phyloP scores from a whole-genome alignment of 2,113 vertebrate genomes.

The Pyrgilauda ruficollis region DNA sequence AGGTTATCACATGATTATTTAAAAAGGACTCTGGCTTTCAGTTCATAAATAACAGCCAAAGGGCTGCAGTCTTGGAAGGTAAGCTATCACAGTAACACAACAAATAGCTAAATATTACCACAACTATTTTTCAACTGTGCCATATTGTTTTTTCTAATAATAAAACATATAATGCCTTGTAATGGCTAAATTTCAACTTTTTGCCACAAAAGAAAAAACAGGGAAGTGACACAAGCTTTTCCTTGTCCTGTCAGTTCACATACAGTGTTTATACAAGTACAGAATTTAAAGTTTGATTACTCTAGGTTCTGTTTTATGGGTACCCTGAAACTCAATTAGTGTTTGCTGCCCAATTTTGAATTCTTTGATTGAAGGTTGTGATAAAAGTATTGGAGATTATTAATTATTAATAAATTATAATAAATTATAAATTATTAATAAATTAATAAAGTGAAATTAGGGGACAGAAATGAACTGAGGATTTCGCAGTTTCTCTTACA shows the following conservation, averaged over 20 bases:
- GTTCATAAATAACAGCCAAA: not conserved
- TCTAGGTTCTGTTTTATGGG: not conserved
- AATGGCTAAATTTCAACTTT: not conserved
- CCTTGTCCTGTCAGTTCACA: not conserved
- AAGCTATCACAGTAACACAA: not conserved
- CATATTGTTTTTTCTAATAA: not conserved
- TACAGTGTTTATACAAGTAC: not conserved
- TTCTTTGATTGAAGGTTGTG: not conserved
- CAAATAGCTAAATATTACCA: not conserved
- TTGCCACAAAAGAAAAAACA: not conserved
- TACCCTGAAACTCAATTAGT: not conserved
- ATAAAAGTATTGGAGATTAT: not conserved
- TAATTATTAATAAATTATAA: not conserved
- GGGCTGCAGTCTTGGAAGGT: not conserved
- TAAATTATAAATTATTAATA: not conserved
- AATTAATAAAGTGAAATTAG: not conserved
- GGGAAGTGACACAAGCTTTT: not conserved
- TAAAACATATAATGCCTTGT: not conserved
- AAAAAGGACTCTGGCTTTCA: not conserved
- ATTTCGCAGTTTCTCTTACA: not conserved
- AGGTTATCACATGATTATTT: not conserved
- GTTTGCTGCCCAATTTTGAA: not conserved
- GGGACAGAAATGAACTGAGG: not conserved
- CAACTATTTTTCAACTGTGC: not conserved
- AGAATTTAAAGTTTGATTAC: not conserved